phyloP scores from a whole-genome alignment of 2,113 vertebrate species.

The Prionailurus bengalensis region DNA sequence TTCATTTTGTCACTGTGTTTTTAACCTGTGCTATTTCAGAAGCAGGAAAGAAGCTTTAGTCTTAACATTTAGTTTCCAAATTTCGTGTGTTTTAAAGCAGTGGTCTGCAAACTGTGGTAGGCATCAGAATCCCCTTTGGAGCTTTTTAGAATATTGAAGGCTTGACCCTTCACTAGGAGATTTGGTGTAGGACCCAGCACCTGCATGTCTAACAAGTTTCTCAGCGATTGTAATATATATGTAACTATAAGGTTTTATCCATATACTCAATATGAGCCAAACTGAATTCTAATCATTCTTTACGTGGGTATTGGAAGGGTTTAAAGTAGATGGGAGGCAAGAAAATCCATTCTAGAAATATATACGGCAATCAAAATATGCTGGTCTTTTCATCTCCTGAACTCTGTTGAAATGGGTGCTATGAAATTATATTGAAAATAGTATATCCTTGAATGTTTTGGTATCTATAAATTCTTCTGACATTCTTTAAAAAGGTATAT shows the following conservation, averaged over 20 bases:
- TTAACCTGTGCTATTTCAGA: slow-evolving; percentile 58
- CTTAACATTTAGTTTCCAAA: background rate
- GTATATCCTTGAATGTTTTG: slow-evolving; percentile 11
- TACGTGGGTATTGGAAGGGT: background rate
- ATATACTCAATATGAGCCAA: background rate
- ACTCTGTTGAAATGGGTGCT: background rate
- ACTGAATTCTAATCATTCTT: slow-evolving; percentile 14
- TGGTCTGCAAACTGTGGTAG: background rate
- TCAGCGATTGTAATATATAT: background rate
- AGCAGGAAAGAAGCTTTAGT: slow-evolving; percentile 21
- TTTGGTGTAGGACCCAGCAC: background rate
- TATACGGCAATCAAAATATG: background rate
- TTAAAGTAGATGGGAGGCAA: background rate
- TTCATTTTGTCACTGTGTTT: slow-evolving; percentile 67
- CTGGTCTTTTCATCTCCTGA: slow-evolving; percentile 53
- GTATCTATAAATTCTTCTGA: slow-evolving; percentile 6
- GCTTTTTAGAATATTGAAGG: background rate
- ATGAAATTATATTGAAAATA: slow-evolving; percentile 42
- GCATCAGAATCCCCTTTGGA: background rate
- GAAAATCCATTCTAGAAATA: slow-evolving; percentile 27
- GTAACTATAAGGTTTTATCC: background rate
- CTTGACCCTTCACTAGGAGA: background rate
- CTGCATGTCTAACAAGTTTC: background rate
- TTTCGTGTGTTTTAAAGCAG: slow-evolving; percentile 31
- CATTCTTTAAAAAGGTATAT: slow-evolving; percentile 31